Conservation (phyloP, 2,888 invertebrate species). For the Operophtera brumata region DNA sequence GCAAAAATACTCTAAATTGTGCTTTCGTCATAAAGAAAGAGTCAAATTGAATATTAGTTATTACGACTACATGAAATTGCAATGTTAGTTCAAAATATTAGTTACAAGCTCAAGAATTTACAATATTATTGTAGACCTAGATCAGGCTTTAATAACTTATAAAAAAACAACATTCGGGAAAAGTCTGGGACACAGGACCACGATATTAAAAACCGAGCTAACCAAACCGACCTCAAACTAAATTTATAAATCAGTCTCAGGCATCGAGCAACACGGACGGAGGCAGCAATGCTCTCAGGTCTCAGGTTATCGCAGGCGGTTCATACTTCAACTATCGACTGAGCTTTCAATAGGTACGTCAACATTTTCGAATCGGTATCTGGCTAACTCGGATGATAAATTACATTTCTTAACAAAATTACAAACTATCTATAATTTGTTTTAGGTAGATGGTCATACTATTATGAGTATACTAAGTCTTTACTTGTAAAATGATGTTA, state of each 20-base stretch:
- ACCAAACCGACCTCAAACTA: neutral
- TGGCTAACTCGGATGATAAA: neutral
- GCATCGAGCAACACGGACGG: too few species aligned
- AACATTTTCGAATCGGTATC: neutral
- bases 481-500: neutral
- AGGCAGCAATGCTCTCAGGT: too few species aligned
- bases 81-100: slow-evolving; percentile 8
- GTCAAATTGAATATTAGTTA: neutral
- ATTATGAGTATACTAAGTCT: neutral
- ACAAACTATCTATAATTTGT: neutral
- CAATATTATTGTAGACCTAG: neutral
- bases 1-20: neutral
- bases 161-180: neutral
- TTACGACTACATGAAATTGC: neutral
- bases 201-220: neutral
- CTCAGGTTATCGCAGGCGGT: neutral
- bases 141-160: neutral
- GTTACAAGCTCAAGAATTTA: slow-evolving; percentile 6
- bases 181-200: neutral
- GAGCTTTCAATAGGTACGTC: neutral
- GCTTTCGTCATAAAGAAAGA: neutral
- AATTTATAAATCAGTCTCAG: neutral
- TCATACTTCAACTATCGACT: neutral
- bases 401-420: neutral
- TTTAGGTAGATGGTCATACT: slow-evolving; percentile 2